A percentile compares a stretch with the other conserved stretches of the same genome.
Conservation (phyloP, 2,888 invertebrate species). For the Abscondita cerata region DNA sequence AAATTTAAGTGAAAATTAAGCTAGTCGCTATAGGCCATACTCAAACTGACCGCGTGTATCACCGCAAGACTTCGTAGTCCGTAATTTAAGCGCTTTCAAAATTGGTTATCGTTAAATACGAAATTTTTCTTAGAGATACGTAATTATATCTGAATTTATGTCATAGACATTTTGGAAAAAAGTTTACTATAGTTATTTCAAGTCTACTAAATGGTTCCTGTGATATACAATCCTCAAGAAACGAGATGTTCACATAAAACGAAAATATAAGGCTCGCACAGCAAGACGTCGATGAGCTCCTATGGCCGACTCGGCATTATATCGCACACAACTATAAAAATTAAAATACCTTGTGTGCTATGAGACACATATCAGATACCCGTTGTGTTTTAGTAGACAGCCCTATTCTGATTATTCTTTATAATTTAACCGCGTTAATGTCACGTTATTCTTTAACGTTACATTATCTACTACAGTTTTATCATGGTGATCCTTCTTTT, state of each 20-base stretch:
- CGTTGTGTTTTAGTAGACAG: conserved; percentile 40
- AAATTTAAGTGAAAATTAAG: conserved; percentile 21
- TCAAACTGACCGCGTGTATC: conserved; percentile 20
- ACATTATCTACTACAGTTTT: too few relatives aligned
- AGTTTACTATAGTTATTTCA: conserved; percentile 34
- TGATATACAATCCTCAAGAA: conserved; percentile 45
- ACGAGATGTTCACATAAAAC: conserved; percentile 46
- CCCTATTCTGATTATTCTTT: conserved; percentile 32
- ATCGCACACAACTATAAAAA: conserved; percentile 42
- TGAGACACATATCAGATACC: conserved; percentile 45
- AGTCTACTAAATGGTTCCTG: conserved; percentile 40
- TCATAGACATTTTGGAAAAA: conserved; percentile 41
- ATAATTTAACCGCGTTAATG: conserved; percentile 39
- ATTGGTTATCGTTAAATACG: conserved; percentile 31
- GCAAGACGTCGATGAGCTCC: conserved; percentile 40
- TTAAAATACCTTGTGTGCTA: conserved; percentile 44
- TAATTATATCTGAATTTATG: conserved; percentile 45
- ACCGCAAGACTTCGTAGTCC: conserved; percentile 12
- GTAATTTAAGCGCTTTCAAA: conserved; percentile 26
- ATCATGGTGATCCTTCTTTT: too few relatives aligned
- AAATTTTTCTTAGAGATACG: conserved; percentile 39
- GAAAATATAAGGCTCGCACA: conserved; percentile 42
- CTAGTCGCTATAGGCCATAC: conserved; percentile 18
- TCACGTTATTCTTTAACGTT: conserved; percentile 21
- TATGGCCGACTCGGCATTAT: conserved; percentile 32